A percentile compares a stretch with the other conserved stretches of the same genome.
Evolutionary conservation across 2,113 vertebrate genomes (phyloP).

Genomic region (Guaruba guarouba): DNA sequence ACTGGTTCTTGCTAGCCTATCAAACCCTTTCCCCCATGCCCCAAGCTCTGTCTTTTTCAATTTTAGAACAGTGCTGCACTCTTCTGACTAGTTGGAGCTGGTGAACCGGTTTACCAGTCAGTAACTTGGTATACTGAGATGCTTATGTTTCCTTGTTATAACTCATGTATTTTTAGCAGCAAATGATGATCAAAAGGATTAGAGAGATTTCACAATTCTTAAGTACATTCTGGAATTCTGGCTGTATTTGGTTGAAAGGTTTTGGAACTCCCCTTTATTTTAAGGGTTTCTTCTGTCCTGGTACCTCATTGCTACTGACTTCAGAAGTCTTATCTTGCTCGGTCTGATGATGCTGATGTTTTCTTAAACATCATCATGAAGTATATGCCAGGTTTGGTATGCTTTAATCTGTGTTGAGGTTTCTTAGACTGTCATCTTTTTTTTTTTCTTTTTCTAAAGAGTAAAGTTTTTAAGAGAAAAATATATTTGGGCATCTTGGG

Average conservation of each 20-base stretch:
- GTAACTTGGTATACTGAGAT: background rate
- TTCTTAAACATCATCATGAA: background rate
- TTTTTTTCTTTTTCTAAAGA: conserved; percentile 32
- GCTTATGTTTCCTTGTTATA: background rate
- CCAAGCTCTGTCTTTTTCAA: background rate
- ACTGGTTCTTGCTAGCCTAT: background rate
- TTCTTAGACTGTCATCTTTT: background rate
- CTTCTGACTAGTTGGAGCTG: background rate
- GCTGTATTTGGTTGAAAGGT: background rate
- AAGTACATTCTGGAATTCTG: background rate
- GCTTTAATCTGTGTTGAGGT: background rate
- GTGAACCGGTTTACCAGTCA: background rate
- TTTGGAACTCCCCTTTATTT: background rate
- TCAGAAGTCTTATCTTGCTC: background rate
- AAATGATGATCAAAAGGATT: background rate
- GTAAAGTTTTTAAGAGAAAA: conserved; percentile 41
- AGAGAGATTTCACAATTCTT: background rate
- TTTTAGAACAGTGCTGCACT: conserved; percentile 17
- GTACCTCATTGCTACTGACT: conserved; percentile 8
- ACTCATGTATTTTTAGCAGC: background rate
- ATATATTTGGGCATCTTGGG: conserved; percentile 50
- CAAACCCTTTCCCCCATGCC: background rate
- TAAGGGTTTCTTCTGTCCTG: background rate
- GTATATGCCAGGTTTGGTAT: background rate
- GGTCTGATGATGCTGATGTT: conserved; percentile 6